A percentile compares a stretch with the other conserved stretches of the same genome.
Conservation (phyloP, 2,888 invertebrate species). For the Macrophya alboannulata region DNA sequence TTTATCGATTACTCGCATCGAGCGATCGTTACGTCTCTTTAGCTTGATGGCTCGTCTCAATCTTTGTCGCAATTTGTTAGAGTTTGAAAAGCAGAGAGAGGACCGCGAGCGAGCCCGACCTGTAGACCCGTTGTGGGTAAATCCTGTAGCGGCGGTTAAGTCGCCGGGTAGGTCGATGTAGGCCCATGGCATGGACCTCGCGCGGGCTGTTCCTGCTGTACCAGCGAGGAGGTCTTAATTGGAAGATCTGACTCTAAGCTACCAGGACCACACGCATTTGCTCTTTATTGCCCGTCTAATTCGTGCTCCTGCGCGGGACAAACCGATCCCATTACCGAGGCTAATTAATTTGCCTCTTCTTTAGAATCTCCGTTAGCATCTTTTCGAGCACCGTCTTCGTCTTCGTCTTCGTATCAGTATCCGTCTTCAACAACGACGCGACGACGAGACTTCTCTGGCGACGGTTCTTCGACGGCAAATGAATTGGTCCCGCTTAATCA, state of each 20-base stretch:
- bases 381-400: conserved; percentile 22
- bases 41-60: neutral
- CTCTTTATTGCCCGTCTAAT: conserved; percentile 55
- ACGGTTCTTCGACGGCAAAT: conserved; percentile 39
- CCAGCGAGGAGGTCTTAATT: conserved; percentile 47
- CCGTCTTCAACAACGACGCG: conserved; percentile 4
- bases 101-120: neutral
- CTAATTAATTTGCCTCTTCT: conserved; percentile 54
- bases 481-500: conserved; percentile 44
- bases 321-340: conserved; percentile 53
- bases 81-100: conserved; percentile 33
- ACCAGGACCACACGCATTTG: conserved; percentile 55
- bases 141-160: conserved; percentile 20
- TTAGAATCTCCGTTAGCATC: conserved; percentile 45
- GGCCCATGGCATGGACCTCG: conserved; percentile 24
- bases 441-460: conserved; percentile 14
- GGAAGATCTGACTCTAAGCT: conserved; percentile 54
- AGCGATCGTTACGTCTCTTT: neutral
- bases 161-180: neutral
- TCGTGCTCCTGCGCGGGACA: conserved; percentile 54
- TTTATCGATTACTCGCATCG: neutral
- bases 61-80: conserved; percentile 41
- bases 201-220: conserved; percentile 37
- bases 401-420: neutral
- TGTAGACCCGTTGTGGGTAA: neutral